These are phyloP conservation scores for Edolisoma coerulescens DNA, from an alignment of 2,113 vertebrate species.

Conservation along the genomic window DNA sequence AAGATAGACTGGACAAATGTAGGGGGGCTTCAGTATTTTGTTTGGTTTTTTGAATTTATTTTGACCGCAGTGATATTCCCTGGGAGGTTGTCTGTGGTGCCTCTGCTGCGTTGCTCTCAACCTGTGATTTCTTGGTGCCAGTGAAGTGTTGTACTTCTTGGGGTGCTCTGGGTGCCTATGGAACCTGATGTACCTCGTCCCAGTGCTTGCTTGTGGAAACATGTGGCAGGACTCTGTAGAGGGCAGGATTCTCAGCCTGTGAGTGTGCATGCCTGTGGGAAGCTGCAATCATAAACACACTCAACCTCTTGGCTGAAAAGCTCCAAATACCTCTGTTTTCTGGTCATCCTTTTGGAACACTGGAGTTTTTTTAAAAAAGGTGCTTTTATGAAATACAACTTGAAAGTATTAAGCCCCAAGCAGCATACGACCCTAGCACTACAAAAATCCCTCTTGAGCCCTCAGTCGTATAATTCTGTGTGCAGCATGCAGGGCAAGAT, in stretches of 20 bases:
- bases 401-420: background rate
- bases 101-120: background rate
- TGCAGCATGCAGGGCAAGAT: background rate
- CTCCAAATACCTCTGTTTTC: background rate
- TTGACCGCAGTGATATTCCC: background rate
- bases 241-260: background rate
- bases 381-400: background rate
- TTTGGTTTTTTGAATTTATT: background rate
- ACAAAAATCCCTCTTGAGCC: background rate
- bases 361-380: background rate
- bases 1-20: background rate
- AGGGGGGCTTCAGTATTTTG: background rate
- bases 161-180: background rate
- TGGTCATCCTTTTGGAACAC: background rate
- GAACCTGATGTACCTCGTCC: background rate
- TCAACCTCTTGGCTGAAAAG: background rate
- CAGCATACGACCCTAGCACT: background rate
- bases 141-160: background rate
- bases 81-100: background rate
- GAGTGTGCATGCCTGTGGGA: fast-evolving
- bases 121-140: background rate
- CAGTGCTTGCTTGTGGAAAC: background rate
- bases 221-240: background rate
- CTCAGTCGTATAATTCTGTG: fast-evolving
- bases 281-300: background rate